Evolutionary conservation across 2,113 vertebrate genomes (phyloP).

Genomic region (Hipposideros armiger): DNA sequence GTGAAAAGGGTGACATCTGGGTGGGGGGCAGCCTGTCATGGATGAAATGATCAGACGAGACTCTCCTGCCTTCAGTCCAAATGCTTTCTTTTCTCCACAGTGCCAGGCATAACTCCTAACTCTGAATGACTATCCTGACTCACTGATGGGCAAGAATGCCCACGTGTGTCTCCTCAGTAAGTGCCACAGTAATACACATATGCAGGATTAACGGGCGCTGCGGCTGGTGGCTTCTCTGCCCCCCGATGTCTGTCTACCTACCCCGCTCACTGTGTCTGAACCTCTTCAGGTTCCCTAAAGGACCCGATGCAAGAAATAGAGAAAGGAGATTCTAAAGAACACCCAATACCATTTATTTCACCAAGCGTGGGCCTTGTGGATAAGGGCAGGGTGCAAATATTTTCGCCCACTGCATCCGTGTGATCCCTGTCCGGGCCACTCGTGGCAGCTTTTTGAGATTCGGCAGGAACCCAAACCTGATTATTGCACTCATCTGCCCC

Average conservation of each 20-base stretch:
- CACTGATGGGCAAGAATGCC: fast-evolving
- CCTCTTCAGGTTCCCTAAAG: background rate
- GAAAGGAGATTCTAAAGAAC: background rate
- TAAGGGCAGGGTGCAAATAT: background rate
- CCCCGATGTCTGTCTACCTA: background rate
- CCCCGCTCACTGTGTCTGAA: background rate
- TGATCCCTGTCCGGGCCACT: background rate
- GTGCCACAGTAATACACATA: fast-evolving
- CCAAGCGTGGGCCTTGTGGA: background rate
- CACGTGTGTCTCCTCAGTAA: background rate
- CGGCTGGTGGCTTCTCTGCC: background rate
- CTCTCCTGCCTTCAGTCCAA: background rate
- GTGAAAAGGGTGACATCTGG: fast-evolving
- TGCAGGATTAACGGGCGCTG: fast-evolving
- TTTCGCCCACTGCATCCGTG: background rate
- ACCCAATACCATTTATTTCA: background rate
- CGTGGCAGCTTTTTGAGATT: background rate
- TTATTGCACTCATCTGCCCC: background rate
- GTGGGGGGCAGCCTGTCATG: background rate
- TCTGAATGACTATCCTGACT: fast-evolving
- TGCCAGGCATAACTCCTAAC: background rate
- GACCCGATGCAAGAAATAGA: background rate
- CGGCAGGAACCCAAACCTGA: background rate
- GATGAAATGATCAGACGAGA: background rate
- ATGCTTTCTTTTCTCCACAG: background rate